phyloP scores from a whole-genome alignment of 2,888 invertebrate genomes.

The Dynastes hyllus region DNA sequence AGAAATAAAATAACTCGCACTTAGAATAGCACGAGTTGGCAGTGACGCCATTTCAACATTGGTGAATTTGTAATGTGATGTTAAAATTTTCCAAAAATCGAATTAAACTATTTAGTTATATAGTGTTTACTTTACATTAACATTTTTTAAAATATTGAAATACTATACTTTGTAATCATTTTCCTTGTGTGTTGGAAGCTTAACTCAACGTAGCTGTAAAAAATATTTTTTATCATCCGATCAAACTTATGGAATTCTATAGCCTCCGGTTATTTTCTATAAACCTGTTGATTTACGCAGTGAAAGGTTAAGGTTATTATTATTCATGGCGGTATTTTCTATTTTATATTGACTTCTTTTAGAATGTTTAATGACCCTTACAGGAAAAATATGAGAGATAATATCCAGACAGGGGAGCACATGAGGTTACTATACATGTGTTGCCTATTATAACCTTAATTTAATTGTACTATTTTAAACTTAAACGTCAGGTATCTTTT shows the following conservation, averaged over 20 bases:
- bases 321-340: constrained; percentile 7
- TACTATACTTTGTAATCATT: too few species aligned
- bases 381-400: constrained; percentile 9
- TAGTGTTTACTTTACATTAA: not conserved
- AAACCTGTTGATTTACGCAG: constrained; percentile 39
- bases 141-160: too few species aligned
- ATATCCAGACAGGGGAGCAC: too few species aligned
- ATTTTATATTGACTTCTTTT: constrained; percentile 7
- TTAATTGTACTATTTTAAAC: not conserved
- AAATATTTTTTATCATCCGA: constrained; percentile 7
- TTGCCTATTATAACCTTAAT: too few species aligned
- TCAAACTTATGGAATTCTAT: constrained; percentile 27
- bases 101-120: constrained; percentile 42
- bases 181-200: too few species aligned
- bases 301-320: constrained; percentile 46
- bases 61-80: constrained; percentile 50
- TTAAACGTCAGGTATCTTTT: not conserved
- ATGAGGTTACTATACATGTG: too few species aligned
- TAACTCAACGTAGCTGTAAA: constrained; percentile 29
- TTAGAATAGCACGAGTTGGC: constrained; percentile 65
- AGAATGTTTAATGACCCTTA: constrained; percentile 8
- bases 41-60: constrained; percentile 54
- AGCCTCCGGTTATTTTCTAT: constrained; percentile 22
- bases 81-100: constrained; percentile 49
- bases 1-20: constrained; percentile 63